A percentile compares a stretch with the other conserved stretches of the same genome.
phyloP scores from a whole-genome alignment of 2,888 invertebrate genomes.

The Syrista parreyssii region DNA sequence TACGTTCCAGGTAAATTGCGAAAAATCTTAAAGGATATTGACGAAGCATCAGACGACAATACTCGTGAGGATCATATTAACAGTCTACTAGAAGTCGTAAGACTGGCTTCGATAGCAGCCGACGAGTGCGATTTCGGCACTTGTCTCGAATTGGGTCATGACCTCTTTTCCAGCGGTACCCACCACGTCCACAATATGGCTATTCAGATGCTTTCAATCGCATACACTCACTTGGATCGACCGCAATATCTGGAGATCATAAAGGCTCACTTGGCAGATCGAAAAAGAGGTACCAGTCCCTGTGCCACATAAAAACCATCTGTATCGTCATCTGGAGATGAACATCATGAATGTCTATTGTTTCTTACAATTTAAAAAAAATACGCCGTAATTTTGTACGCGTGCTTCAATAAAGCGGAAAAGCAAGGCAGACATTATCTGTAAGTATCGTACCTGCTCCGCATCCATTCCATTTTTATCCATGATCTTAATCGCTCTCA shows the following conservation, averaged over 20 bases:
- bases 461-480: too few species aligned
- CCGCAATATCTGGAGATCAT: constrained; percentile 80
- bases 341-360: too few species aligned
- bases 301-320: constrained; percentile 60
- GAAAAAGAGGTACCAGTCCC: constrained; percentile 71
- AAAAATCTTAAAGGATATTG: constrained; percentile 75
- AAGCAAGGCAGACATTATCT: too few species aligned
- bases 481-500: too few species aligned
- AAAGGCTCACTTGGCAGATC: constrained; percentile 78
- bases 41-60: constrained; percentile 70
- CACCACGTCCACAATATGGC: constrained; percentile 76
- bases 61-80: constrained; percentile 74
- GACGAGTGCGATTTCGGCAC: constrained; percentile 97
- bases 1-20: constrained; percentile 73
- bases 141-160: constrained; percentile 88
- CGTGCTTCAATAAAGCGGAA: too few species aligned
- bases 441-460: too few species aligned
- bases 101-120: constrained; percentile 87
- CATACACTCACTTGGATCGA: constrained; percentile 81
- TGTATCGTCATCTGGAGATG: too few species aligned
- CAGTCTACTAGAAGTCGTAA: constrained; percentile 83
- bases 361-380: too few species aligned
- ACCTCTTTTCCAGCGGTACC: constrained; percentile 83
- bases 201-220: constrained; percentile 75
- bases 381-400: too few species aligned